These are phyloP conservation scores for Villa cingulata DNA, from an alignment of 2,888 invertebrate genomes.

Conservation along the genomic window DNA sequence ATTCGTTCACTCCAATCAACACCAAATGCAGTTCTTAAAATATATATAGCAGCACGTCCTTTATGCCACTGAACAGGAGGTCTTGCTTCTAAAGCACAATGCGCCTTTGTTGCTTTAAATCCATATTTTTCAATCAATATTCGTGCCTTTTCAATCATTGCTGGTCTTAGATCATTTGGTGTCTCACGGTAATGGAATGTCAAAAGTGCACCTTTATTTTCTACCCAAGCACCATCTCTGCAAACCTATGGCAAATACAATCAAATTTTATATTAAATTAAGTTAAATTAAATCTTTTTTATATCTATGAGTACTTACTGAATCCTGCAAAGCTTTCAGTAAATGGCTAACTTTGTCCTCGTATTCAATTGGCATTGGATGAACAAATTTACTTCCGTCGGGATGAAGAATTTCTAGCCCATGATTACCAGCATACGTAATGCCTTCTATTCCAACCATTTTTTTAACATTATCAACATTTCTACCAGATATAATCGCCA, in stretches of 20 bases:
- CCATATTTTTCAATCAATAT: slow-evolving; percentile 60
- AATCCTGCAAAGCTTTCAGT: slow-evolving; percentile 67
- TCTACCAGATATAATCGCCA: slow-evolving; percentile 74
- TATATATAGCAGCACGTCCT: slow-evolving; percentile 78
- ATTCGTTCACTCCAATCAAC: slow-evolving; percentile 85
- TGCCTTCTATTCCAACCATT: slow-evolving; percentile 83
- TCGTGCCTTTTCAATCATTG: slow-evolving; percentile 57
- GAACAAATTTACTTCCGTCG: slow-evolving; percentile 79
- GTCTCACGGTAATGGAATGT: slow-evolving; percentile 83
- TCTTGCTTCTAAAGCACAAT: slow-evolving; percentile 80
- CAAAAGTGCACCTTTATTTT: slow-evolving; percentile 74
- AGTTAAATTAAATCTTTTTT: not conserved
- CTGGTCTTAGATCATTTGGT: slow-evolving; percentile 50
- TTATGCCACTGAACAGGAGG: slow-evolving; percentile 89
- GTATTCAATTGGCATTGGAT: slow-evolving; percentile 77
- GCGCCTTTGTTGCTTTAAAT: slow-evolving; percentile 64
- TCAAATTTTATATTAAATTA: not conserved
- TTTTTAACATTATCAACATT: slow-evolving; percentile 77
- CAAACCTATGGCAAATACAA: slow-evolving; percentile 46
- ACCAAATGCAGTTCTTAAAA: slow-evolving; percentile 76
- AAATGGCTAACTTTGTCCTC: slow-evolving; percentile 66
- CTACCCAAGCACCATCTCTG: slow-evolving; percentile 81
- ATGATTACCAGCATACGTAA: slow-evolving; percentile 83
- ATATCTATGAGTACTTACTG: slow-evolving; percentile 38
- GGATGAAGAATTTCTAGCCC: slow-evolving; percentile 80